Conservation (phyloP, 2,888 invertebrate genomes). For the Hedya salicella region DNA sequence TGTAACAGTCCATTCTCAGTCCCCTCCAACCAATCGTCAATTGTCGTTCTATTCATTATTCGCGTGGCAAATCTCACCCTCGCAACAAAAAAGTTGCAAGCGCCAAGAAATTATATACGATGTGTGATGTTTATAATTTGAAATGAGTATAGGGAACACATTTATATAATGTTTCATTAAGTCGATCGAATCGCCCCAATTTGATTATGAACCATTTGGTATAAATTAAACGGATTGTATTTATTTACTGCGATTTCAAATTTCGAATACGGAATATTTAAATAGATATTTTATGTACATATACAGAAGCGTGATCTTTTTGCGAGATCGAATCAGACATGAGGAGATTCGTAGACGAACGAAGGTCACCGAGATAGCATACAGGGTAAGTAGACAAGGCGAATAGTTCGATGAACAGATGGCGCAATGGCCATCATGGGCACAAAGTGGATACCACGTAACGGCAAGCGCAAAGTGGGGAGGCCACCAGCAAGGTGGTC, state of each 20-base stretch:
- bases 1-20: conserved; percentile 21
- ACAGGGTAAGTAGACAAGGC: too few species aligned
- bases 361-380: too few species aligned
- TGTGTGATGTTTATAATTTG: not conserved
- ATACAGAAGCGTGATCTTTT: too few species aligned
- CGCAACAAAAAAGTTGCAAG: not conserved
- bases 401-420: too few species aligned
- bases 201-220: conserved; percentile 27
- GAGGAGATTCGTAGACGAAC: too few species aligned
- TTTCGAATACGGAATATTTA: not conserved
- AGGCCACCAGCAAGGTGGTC: too few species aligned
- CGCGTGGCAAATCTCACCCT: not conserved
- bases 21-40: conserved; percentile 22
- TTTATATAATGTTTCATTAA: conserved; percentile 39
- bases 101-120: not conserved
- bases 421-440: too few species aligned
- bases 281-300: too few species aligned
- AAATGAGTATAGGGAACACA: conserved; percentile 9
- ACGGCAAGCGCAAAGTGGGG: too few species aligned
- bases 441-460: too few species aligned
- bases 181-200: conserved; percentile 18
- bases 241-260: conserved; percentile 18
- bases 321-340: too few species aligned
- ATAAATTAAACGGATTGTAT: conserved; percentile 16
- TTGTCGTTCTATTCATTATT: conserved; percentile 19